Evolutionary conservation across 2,888 invertebrate genomes (phyloP), one percentile per base, ranked within the genome.

Genomic region (Villa cingulata): DNA sequence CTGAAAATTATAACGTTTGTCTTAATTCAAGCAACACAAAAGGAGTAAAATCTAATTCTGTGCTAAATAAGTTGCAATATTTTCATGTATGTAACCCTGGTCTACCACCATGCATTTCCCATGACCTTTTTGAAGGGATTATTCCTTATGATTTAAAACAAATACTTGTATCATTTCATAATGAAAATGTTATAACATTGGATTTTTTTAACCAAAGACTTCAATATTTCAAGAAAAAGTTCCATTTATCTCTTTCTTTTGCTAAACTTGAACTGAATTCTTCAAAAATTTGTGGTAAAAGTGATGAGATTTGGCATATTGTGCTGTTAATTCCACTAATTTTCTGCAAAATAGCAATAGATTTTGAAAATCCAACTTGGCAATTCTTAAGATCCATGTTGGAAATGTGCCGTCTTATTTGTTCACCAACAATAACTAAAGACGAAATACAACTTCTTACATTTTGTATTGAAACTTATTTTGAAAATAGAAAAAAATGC

Each of bases 81-180:
- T 60, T 48, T 48, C 58, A 61, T 48, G 56, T 58, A 41, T 51
- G 51, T 46, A 48, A 32, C 12, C 29, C 4, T 12, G 29, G 29
- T 32, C 12, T 32, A 32, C 29, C 29, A 14, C 29, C 60, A 15
- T 60, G 58, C 42, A 37, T 59, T 18, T 57, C 54, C 3, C 60
- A 60, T 43, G 59, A 59, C 49, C 37, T 59, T 9, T 56, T 54
- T 18, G 55, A 59, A 50, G 58, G 59, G 9, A 41, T 59, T 38
- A 48, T 56, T 2, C 49, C 49, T 38, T 55, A 52, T 46, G 58
- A 59, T 44, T 41, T 59, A 15, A 50, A 49, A 49, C 23, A 56
- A 23, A 45, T 49, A 34, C 42, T 59, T 19, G 52, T 56, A 37
- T 38, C 55, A 47, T 51, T 57, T 40, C 42, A 51, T 20, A 18